Percentiles rank a stretch among this genome's conserved stretches.
phyloP scores from a whole-genome alignment of 2,797 vertebrate species.

The Intellagama lesueurii region DNA sequence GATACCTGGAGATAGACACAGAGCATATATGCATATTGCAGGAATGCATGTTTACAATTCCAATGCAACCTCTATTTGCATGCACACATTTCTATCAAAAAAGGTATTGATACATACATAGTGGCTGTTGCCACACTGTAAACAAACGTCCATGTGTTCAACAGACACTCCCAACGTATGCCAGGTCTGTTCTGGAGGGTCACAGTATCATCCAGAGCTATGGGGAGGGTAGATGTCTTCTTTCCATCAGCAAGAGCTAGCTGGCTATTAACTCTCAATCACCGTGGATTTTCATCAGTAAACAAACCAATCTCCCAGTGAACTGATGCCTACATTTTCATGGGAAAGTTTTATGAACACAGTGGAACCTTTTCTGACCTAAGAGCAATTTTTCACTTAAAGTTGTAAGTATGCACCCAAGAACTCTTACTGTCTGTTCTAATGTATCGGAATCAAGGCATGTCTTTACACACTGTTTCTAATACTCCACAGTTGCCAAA shows the following conservation, averaged over 20 bases:
- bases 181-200: too few relatives aligned
- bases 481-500: background rate
- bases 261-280: too few relatives aligned
- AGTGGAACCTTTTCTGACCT: background rate
- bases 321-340: background rate
- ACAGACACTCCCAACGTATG: too few relatives aligned
- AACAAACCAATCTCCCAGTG: background rate
- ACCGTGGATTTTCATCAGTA: too few relatives aligned
- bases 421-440: background rate
- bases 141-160: background rate
- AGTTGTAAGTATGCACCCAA: background rate
- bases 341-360: background rate
- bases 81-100: background rate
- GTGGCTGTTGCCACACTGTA: background rate
- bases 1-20: background rate
- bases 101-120: background rate
- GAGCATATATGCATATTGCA: background rate
- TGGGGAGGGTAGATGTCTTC: too few relatives aligned
- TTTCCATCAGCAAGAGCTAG: background rate
- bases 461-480: background rate
- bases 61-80: background rate
- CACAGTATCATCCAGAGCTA: too few relatives aligned
- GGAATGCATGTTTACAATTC: background rate
- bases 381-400: background rate
- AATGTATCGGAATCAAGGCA: background rate